These are phyloP conservation scores for Chionomys nivalis DNA, from an alignment of 2,113 vertebrate species.

Conservation along the genomic window DNA sequence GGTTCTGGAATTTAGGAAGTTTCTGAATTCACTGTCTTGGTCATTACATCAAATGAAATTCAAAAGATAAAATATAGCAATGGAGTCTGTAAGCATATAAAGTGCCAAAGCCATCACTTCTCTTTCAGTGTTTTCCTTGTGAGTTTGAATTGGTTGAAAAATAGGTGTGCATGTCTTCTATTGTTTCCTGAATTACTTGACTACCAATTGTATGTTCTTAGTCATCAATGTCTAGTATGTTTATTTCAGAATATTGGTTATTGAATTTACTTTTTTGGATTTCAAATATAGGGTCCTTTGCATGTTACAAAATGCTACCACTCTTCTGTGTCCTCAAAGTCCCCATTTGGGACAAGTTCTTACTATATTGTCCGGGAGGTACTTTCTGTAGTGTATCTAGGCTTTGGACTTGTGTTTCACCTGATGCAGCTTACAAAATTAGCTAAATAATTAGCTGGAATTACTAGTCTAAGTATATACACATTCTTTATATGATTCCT, in stretches of 20 bases:
- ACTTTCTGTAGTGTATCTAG: not conserved
- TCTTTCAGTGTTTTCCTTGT: not conserved
- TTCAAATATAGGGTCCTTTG: not conserved
- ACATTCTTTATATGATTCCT: not conserved
- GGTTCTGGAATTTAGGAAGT: not conserved
- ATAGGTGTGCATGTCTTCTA: not conserved
- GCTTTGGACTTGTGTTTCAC: not conserved
- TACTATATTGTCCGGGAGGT: not conserved
- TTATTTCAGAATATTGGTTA: not conserved
- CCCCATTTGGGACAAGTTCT: not conserved
- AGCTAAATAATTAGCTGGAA: not conserved
- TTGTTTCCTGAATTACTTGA: not conserved
- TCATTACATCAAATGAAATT: not conserved
- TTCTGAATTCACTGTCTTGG: not conserved
- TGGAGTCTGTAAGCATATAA: conserved; percentile 30
- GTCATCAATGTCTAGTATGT: not conserved
- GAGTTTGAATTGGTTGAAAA: not conserved
- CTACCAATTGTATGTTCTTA: not conserved
- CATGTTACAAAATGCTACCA: not conserved
- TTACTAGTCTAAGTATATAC: not conserved
- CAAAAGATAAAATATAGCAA: not conserved
- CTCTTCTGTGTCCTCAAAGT: not conserved
- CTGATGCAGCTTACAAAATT: not conserved
- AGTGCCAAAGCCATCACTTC: not conserved
- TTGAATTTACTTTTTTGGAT: not conserved